Percentiles rank a stretch among this genome's conserved stretches.
Evolutionary conservation across 92 coral and sea anemone species (phyloP).

Genomic region (Umimayanthus kanabou): DNA sequence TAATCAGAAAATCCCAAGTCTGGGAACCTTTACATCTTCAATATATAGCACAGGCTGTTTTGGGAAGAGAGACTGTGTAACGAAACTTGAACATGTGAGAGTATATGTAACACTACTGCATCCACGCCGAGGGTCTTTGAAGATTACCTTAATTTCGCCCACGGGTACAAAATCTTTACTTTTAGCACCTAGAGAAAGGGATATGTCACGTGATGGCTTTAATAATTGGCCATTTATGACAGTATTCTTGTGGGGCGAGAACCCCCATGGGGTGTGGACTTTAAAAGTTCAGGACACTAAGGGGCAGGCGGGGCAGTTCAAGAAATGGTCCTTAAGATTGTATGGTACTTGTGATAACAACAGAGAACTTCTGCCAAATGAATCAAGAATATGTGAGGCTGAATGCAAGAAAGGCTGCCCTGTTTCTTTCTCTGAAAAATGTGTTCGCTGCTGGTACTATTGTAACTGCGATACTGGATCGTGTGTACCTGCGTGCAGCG

Average conservation of each 20-base stretch:
- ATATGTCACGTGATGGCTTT: conserved; percentile 78
- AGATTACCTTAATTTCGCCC: conserved; percentile 85
- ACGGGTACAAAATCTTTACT: conserved; percentile 85
- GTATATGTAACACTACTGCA: conserved; percentile 81
- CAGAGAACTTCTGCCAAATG: conserved; percentile 56
- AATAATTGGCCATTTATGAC: conserved; percentile 98
- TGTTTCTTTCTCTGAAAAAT: conserved; percentile 59
- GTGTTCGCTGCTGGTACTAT: conserved; percentile 70
- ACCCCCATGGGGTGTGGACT: conserved; percentile 92
- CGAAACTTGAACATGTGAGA: conserved; percentile 86
- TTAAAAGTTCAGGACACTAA: conserved; percentile 70
- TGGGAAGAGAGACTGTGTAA: conserved; percentile 69
- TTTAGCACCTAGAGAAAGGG: conserved; percentile 73
- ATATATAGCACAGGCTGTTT: conserved; percentile 71
- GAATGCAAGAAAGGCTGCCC: conserved; percentile 81
- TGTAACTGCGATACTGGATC: conserved; percentile 90
- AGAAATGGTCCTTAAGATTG: conserved; percentile 82
- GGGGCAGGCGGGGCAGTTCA: conserved; percentile 64
- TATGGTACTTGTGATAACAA: conserved; percentile 83
- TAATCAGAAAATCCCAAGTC: conserved; percentile 57
- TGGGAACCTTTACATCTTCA: conserved; percentile 61
- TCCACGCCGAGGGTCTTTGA: conserved; percentile 79
- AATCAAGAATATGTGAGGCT: conserved; percentile 52
- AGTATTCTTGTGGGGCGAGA: conserved; percentile 95
- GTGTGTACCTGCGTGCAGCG: conserved; percentile 74